phyloP scores from a whole-genome alignment of 2,888 invertebrate genomes.

The Agonum fuliginosum region DNA sequence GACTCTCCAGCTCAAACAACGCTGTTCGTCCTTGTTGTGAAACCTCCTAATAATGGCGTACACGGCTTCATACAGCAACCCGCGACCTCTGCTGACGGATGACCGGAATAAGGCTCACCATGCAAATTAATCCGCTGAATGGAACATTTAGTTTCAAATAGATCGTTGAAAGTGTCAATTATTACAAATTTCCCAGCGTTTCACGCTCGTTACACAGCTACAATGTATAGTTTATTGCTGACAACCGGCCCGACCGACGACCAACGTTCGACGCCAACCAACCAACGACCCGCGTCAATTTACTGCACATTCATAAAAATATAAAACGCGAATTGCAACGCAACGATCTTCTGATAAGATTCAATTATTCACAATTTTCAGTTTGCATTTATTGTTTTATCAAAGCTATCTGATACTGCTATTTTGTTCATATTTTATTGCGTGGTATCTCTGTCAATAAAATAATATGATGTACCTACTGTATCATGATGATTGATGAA shows the following conservation, averaged over 20 bases:
- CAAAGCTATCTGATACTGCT: too few species aligned
- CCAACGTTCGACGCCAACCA: neutral
- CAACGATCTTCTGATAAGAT: neutral
- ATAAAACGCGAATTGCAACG: neutral
- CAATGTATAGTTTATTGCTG: constrained; percentile 54
- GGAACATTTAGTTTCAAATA: constrained; percentile 57
- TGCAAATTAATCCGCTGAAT: constrained; percentile 59
- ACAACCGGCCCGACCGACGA: neutral
- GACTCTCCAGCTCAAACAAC: too few species aligned
- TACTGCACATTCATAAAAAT: constrained; percentile 40
- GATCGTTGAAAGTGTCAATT: constrained; percentile 59
- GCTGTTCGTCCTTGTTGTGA: too few species aligned
- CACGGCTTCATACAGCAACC: constrained; percentile 17
- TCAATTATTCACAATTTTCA: neutral
- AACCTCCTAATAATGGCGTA: constrained; percentile 36
- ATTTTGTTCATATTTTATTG: too few species aligned
- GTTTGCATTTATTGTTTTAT: neutral
- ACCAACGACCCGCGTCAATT: neutral
- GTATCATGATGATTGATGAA: too few species aligned
- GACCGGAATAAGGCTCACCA: constrained; percentile 56
- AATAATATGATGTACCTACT: too few species aligned
- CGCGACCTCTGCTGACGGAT: constrained; percentile 34
- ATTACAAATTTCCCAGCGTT: constrained; percentile 57
- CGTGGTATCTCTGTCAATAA: too few species aligned
- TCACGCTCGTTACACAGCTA: constrained; percentile 54